Evolutionary conservation across 30 jellyfish, hydroid and myxozoan genomes (phyloP), one percentile per base, ranked within the genome.

Genomic region (Aurelia sp.): DNA sequence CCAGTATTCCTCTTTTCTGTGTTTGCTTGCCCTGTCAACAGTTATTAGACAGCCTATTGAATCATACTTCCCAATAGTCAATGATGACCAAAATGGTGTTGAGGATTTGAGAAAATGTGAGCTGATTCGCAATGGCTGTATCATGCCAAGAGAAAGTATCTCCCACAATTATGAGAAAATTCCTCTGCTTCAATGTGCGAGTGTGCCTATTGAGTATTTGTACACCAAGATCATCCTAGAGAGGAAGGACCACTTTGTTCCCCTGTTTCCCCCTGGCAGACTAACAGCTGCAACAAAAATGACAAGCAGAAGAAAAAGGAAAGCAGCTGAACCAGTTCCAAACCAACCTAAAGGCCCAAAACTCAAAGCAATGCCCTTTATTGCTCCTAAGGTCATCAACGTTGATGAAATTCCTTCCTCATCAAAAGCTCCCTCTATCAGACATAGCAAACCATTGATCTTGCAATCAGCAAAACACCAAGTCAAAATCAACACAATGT

Each of bases 191-290:
- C 74, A 82, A 3, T 85, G 94, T 75, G 88, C 89, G 7, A 3
- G 65, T n/a, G 66, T 38, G 16, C 76, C 94, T 4, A 15, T 85
- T 18, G 76, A 85, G 9, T 85, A 15, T 53, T 16, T 85, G 68
- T 8, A 61, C 16, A 44, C 74, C 17, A 18, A 38, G 21, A 21
- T 21, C 40, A 18, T 85, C 59, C 65, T 67, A 15, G 64, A 60
- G 47, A 40, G 44, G 16, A 74, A 72, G 52, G 52, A 85, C 50
- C 94, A 74, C 48, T 85, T 57, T 85, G 94, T 85, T 8, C 89
- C 74, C 22, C 35, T 85, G 52, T 38, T 64, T 19, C 30, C 41
- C 11, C 72, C 31, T 3, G 5, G 13, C n/a, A 18, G 19, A 5
- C 19, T 21, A 8, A 59, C 3, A 78, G 63, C 63, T 16, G 13